These are phyloP conservation scores for Cynopterus brachyotis DNA, from an alignment of 2,113 vertebrate genomes.

Conservation along the genomic window DNA sequence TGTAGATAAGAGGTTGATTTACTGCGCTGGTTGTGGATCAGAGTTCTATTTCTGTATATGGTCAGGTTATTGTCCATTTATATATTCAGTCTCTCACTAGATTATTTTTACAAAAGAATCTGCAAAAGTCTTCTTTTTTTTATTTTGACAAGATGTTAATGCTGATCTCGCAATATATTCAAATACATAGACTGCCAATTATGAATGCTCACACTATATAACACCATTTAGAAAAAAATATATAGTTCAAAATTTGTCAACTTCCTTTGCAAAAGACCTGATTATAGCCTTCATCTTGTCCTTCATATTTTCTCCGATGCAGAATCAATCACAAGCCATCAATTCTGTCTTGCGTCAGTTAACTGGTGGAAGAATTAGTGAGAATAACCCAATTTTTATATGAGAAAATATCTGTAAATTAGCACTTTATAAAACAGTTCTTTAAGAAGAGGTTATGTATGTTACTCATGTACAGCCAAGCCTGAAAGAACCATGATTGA, in stretches of 20 bases:
- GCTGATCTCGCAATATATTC: not conserved
- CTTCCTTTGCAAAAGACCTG: not conserved
- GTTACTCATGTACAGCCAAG: not conserved
- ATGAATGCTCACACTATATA: not conserved
- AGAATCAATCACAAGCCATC: not conserved
- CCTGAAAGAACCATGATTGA: not conserved
- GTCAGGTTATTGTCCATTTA: not conserved
- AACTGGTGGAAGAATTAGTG: not conserved
- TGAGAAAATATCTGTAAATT: conserved; percentile 34
- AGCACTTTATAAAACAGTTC: not conserved
- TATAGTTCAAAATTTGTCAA: not conserved
- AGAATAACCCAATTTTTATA: not conserved
- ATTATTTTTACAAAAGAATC: not conserved
- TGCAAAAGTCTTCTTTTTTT: not conserved
- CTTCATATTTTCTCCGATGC: not conserved
- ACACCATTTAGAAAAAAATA: not conserved
- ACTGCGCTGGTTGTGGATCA: not conserved
- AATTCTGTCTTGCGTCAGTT: not conserved
- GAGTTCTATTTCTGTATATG: not conserved
- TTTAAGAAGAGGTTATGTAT: not conserved
- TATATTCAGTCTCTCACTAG: not conserved
- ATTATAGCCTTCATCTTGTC: not conserved
- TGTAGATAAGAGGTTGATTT: not conserved
- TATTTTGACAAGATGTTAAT: not conserved
- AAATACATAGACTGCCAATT: not conserved